Percentiles rank a stretch among this genome's conserved stretches.
Conservation (phyloP, 35 echinoderm and acorn worm species). For the Nesometra sesokonis region DNA sequence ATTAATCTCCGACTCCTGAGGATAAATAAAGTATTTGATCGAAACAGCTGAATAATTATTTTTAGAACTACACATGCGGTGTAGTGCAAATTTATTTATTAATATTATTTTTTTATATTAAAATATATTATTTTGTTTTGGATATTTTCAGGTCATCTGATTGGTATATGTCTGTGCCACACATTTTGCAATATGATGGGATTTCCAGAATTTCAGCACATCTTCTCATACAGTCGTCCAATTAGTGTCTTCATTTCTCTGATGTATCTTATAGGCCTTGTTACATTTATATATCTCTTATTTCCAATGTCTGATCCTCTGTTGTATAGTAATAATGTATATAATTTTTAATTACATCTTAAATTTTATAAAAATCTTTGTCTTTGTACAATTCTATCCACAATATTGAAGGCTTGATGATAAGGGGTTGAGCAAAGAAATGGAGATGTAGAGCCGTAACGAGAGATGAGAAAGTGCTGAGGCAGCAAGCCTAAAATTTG, state of each 20-base stretch:
- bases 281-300: conserved; percentile 56
- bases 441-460: too few species aligned
- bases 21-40: too few species aligned
- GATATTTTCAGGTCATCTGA: conserved; percentile 59
- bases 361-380: too few species aligned
- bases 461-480: too few species aligned
- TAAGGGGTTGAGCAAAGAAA: too few species aligned
- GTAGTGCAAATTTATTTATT: neutral
- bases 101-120: neutral
- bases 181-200: conserved; percentile 97
- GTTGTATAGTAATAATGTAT: conserved; percentile 39
- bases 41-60: too few species aligned
- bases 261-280: conserved; percentile 41
- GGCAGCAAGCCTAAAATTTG: too few species aligned
- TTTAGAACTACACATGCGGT: conserved; percentile 1
- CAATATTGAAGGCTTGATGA: too few species aligned
- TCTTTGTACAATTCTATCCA: too few species aligned
- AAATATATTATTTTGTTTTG: neutral
- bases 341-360: neutral
- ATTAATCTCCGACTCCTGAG: too few species aligned
- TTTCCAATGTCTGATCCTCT: conserved; percentile 53
- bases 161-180: conserved; percentile 68
- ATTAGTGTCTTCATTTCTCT: conserved; percentile 50
- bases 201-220: conserved; percentile 72
- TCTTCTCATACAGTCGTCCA: conserved; percentile 31